phyloP scores from a whole-genome alignment of 1,140 invertebrate genomes.

The Drosophila nebulosa region DNA sequence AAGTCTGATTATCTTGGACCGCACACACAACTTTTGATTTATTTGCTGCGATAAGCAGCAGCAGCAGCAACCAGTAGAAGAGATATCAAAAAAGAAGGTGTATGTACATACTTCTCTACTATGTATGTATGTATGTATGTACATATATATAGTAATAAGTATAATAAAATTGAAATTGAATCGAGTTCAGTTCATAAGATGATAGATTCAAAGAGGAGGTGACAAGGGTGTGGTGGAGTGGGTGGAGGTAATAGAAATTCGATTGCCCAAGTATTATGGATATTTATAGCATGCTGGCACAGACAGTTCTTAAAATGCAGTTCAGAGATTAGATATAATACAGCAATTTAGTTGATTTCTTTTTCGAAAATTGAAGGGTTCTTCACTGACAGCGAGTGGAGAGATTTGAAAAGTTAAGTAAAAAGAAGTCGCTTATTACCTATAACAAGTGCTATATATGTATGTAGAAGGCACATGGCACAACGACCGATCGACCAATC shows the following conservation, averaged over 20 bases:
- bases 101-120: background rate
- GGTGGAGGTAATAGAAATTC: background rate
- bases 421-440: constrained; percentile 6
- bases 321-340: constrained; percentile 51
- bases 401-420: background rate
- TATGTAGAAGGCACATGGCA: background rate
- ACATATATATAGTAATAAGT: background rate
- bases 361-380: background rate
- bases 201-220: constrained; percentile 1
- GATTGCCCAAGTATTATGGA: background rate
- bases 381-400: background rate
- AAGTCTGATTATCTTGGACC: constrained; percentile 62
- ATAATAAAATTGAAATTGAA: background rate
- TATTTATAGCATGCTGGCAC: constrained; percentile 3
- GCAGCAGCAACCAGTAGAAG: background rate
- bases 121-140: background rate
- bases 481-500: too few relatives aligned
- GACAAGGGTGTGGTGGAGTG: background rate
- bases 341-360: constrained; percentile 6
- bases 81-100: background rate
- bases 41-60: constrained; percentile 58
- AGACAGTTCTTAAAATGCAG: constrained; percentile 48
- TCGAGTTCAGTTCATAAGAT: constrained; percentile 18
- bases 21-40: constrained; percentile 55
- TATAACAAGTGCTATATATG: background rate